Evolutionary conservation across 2,888 invertebrate species (phyloP).

Genomic region (Apoda limacodes): DNA sequence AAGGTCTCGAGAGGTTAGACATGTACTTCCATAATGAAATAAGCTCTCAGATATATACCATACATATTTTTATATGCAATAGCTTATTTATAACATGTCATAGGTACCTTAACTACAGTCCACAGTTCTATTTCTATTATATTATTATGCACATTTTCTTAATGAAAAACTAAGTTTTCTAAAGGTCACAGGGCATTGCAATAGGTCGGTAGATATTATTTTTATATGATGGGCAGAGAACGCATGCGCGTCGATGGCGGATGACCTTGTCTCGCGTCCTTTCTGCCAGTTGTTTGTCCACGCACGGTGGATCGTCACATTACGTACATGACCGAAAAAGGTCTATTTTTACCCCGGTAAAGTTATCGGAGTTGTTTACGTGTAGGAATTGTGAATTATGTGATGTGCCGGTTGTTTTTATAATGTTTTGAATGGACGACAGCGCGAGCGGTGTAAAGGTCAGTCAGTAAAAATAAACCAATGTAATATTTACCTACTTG

Average conservation of each 20-base stretch:
- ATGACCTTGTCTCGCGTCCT: slow-evolving; percentile 64
- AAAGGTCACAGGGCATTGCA: slow-evolving; percentile 36
- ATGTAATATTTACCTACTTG: too few relatives aligned
- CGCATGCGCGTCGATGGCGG: slow-evolving; percentile 50
- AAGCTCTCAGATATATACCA: too few relatives aligned
- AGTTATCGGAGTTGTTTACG: slow-evolving; percentile 41
- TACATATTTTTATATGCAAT: too few relatives aligned
- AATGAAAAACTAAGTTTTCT: slow-evolving; percentile 25
- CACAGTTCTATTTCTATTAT: too few relatives aligned
- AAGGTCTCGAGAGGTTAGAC: too few relatives aligned
- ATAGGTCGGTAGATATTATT: slow-evolving; percentile 28
- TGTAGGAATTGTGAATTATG: slow-evolving; percentile 20
- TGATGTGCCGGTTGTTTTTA: slow-evolving; percentile 22
- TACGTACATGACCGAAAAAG: slow-evolving; percentile 39
- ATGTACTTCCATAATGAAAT: too few relatives aligned
- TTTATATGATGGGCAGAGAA: slow-evolving; percentile 26
- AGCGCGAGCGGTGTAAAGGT: slow-evolving; percentile 23
- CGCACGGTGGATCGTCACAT: slow-evolving; percentile 54
- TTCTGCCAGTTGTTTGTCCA: slow-evolving; percentile 43
- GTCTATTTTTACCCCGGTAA: too few relatives aligned
- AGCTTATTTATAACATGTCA: too few relatives aligned
- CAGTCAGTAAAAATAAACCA: too few relatives aligned
- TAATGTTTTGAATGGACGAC: slow-evolving; percentile 35
- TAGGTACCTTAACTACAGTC: too few relatives aligned
- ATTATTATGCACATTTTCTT: slow-evolving; percentile 9